Conservation (phyloP, 2,797 vertebrate species). For the Rhynchotus rufescens region DNA sequence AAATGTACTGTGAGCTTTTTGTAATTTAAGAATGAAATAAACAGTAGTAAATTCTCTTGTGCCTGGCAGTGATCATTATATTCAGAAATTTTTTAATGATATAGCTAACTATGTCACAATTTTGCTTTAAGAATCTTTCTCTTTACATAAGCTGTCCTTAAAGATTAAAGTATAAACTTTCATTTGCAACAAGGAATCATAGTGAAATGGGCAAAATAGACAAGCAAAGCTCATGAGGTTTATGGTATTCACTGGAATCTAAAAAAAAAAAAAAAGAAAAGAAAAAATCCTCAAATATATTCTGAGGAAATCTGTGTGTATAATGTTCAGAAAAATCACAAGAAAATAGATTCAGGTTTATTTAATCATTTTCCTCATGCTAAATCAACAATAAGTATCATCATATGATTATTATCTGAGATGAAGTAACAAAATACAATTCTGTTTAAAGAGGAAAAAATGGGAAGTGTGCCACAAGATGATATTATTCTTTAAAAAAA, state of each 20-base stretch:
- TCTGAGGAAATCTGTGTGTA: not conserved
- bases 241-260: not conserved
- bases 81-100: not conserved
- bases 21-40: not conserved
- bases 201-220: not conserved
- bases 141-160: constrained; percentile 23
- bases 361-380: not conserved
- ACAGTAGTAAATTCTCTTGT: not conserved
- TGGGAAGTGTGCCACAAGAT: not conserved
- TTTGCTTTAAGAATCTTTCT: not conserved
- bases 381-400: not conserved
- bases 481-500: not conserved
- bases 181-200: not conserved
- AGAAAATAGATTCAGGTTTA: not conserved
- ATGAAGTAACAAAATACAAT: not conserved
- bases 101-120: not conserved
- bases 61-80: not conserved
- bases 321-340: not conserved
- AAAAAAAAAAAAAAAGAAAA: not conserved
- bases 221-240: not conserved
- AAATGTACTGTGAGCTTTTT: not conserved
- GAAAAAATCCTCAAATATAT: not conserved
- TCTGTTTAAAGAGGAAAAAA: not conserved
- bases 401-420: not conserved
- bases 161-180: constrained; percentile 12